Conservation (phyloP, 2,888 invertebrate species). For the Eubasilissa splendida region DNA sequence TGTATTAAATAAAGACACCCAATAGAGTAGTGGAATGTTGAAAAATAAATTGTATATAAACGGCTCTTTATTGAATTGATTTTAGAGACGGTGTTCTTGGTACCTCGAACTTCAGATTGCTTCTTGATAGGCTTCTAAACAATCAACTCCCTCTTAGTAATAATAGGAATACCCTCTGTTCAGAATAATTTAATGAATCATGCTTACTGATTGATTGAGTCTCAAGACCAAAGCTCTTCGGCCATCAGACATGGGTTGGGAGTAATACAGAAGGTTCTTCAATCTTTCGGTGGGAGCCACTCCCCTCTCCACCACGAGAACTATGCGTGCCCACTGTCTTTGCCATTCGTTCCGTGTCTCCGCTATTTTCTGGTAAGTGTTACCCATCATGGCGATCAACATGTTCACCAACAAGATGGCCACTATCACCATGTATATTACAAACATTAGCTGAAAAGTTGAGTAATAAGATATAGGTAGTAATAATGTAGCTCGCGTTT, state of each 20-base stretch:
- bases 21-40: too few relatives aligned
- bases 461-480: too few relatives aligned
- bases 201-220: conserved; percentile 86
- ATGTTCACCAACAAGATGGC: conserved; percentile 96
- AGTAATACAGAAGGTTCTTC: conserved; percentile 90
- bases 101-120: too few relatives aligned
- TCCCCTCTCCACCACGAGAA: conserved; percentile 97
- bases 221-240: conserved; percentile 88
- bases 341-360: conserved; percentile 99
- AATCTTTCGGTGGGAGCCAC: conserved; percentile 91
- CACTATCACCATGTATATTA: conserved; percentile 98
- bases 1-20: too few relatives aligned
- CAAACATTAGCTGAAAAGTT: conserved; percentile 83
- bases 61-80: too few relatives aligned
- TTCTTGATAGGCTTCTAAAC: too few relatives aligned
- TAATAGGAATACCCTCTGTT: too few relatives aligned
- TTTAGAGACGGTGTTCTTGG: too few relatives aligned
- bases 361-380: conserved; percentile 98
- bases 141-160: too few relatives aligned
- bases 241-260: conserved; percentile 94
- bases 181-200: too few relatives aligned
- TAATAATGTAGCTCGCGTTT: too few relatives aligned
- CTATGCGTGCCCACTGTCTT: conserved; percentile 97
- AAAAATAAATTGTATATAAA: too few relatives aligned
- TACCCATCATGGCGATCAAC: conserved; percentile 99